Evolutionary conservation across 2,797 vertebrate genomes (phyloP).

Genomic region (Enteromius mattozi): DNA sequence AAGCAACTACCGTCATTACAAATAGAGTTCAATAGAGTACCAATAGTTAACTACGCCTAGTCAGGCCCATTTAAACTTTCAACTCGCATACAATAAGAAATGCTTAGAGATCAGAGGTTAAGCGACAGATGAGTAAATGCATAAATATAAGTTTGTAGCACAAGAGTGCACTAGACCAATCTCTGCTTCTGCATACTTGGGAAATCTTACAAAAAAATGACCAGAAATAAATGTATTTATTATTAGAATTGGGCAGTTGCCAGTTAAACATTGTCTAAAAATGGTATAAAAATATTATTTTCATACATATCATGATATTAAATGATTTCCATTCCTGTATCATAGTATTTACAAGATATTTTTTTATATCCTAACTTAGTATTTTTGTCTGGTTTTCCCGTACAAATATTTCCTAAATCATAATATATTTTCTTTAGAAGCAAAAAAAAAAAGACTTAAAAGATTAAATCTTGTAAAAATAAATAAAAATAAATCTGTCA

Average conservation of each 20-base stretch:
- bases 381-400: background rate
- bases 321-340: background rate
- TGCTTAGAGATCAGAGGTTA: constrained; percentile 5
- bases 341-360: background rate
- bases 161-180: constrained; percentile 1
- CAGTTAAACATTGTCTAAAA: background rate
- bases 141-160: background rate
- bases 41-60: background rate
- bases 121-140: background rate
- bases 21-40: background rate
- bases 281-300: background rate
- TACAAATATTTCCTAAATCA: background rate
- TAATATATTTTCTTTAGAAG: background rate
- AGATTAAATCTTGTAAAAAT: background rate
- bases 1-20: background rate
- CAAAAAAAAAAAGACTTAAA: no score
- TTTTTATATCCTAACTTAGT: background rate
- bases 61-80: background rate
- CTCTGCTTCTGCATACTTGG: background rate
- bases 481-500: no score
- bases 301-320: no score
- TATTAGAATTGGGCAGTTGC: background rate
- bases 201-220: constrained; percentile 4
- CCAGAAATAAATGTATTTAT: constrained; percentile 13
- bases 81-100: background rate